phyloP scores from a whole-genome alignment of 1,140 invertebrate genomes.

The Oncopodura yosiiana region DNA sequence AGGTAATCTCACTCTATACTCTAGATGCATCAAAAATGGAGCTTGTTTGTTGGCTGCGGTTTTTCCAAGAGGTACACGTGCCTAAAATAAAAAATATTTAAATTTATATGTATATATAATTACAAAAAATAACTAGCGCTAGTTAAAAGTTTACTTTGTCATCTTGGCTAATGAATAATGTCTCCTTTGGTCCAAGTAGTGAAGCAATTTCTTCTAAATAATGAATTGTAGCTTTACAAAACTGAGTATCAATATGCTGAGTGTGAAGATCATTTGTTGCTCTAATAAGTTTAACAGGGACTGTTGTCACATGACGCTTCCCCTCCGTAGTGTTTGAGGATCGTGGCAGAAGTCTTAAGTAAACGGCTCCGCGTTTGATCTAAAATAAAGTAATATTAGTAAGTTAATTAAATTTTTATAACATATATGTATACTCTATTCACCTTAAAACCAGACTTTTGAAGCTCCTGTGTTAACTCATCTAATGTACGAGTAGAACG shows the following conservation, averaged over 20 bases:
- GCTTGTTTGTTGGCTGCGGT: conserved; percentile 41
- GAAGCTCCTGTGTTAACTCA: conserved; percentile 23
- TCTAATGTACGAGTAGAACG: conserved; percentile 26
- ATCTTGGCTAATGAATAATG: conserved; percentile 38
- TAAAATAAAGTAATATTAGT: conserved; percentile 2
- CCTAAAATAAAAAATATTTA: not conserved
- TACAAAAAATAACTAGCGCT: not conserved
- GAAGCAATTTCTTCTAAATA: conserved; percentile 31
- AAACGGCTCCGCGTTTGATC: conserved; percentile 20
- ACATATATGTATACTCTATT: not conserved
- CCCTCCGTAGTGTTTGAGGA: conserved; percentile 32
- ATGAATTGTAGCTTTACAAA: conserved; percentile 33
- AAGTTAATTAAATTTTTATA: not conserved
- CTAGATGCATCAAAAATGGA: conserved; percentile 40
- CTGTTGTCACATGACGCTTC: conserved; percentile 36
- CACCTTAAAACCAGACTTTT: not conserved
- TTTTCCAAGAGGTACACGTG: conserved; percentile 40
- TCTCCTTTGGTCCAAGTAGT: conserved; percentile 34
- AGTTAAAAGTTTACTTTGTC: conserved; percentile 38
- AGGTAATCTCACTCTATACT: conserved; percentile 40
- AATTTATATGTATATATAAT: not conserved
- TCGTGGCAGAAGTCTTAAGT: conserved; percentile 36
- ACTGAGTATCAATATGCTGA: conserved; percentile 34
- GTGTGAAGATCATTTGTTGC: conserved; percentile 32
- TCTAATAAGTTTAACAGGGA: conserved; percentile 36